These are phyloP conservation scores for Pipa parva DNA, from an alignment of 2,113 vertebrate species.

Conservation along the genomic window DNA sequence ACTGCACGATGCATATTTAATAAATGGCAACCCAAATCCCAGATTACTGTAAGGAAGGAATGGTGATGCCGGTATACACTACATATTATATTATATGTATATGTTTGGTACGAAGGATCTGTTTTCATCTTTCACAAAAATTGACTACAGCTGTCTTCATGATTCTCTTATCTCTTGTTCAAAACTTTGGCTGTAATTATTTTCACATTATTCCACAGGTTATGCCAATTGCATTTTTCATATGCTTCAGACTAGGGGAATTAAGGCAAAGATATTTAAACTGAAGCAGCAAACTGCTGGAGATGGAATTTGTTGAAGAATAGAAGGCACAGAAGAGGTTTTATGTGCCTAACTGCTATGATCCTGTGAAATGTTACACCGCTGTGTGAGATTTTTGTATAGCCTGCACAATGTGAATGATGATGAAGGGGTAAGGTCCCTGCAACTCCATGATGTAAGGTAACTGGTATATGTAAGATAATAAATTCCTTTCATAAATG, in stretches of 20 bases:
- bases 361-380: slow-evolving; percentile 55
- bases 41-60: not conserved
- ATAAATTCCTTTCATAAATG: slow-evolving; percentile 43
- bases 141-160: not conserved
- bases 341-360: slow-evolving; percentile 36
- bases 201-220: not conserved
- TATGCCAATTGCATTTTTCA: not conserved
- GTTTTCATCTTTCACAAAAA: not conserved
- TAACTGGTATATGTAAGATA: slow-evolving; percentile 32
- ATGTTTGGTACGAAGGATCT: too few relatives aligned
- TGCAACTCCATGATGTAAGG: slow-evolving; percentile 21
- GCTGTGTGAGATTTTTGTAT: slow-evolving; percentile 42
- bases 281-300: not conserved
- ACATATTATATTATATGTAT: too few relatives aligned
- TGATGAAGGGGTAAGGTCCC: slow-evolving; percentile 32
- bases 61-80: too few relatives aligned
- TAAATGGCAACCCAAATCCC: not conserved
- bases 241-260: not conserved
- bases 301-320: slow-evolving; percentile 20
- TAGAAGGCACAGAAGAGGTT: slow-evolving; percentile 15
- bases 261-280: not conserved
- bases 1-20: too few relatives aligned
- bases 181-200: not conserved
- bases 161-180: not conserved
- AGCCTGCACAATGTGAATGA: slow-evolving; percentile 32